Percentiles rank a stretch among this genome's conserved stretches.
Conservation (phyloP, 2,113 vertebrate species). For the Syngnathus floridae region DNA sequence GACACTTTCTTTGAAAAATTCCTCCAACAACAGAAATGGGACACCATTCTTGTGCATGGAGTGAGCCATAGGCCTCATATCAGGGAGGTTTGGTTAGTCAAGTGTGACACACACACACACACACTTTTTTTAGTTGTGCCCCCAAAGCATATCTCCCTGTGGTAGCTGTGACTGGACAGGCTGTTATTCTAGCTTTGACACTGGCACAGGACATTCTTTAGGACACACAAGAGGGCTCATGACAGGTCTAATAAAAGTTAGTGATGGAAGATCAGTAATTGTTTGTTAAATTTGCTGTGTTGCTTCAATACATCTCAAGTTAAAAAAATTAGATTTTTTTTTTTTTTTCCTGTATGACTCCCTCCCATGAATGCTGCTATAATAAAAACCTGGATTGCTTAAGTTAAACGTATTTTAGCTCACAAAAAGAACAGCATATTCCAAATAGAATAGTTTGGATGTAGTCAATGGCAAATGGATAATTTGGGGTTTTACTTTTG, state of each 20-base stretch:
- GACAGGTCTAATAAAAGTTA: slow-evolving; percentile 47
- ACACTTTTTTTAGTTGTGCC: slow-evolving; percentile 5
- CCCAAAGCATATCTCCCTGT: slow-evolving; percentile 25
- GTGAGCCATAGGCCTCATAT: slow-evolving; percentile 50
- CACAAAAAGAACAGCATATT: too few species aligned
- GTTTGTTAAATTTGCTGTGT: slow-evolving; percentile 39
- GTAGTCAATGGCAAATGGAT: too few species aligned
- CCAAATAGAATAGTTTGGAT: too few species aligned
- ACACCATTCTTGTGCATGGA: slow-evolving; percentile 34
- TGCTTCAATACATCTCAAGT: slow-evolving; percentile 19
- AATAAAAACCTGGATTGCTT: too few species aligned
- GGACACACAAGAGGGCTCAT: slow-evolving; percentile 22
- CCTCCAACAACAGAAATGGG: slow-evolving; percentile 55
- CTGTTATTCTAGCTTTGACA: slow-evolving; percentile 53
- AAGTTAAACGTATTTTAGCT: too few species aligned
- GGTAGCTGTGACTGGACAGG: slow-evolving; percentile 47
- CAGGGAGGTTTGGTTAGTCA: slow-evolving; percentile 38
- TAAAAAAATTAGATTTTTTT: too few species aligned
- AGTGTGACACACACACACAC: slow-evolving; percentile 38
- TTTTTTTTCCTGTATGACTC: slow-evolving; percentile 20
- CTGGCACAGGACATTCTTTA: slow-evolving; percentile 46
- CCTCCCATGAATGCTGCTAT: not conserved
- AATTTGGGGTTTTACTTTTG: too few species aligned
- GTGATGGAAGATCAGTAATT: slow-evolving; percentile 41
- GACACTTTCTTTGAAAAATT: slow-evolving; percentile 51